These are phyloP conservation scores for Corythornis madagascariensis DNA, from an alignment of 2,113 vertebrate genomes.

Conservation along the genomic window DNA sequence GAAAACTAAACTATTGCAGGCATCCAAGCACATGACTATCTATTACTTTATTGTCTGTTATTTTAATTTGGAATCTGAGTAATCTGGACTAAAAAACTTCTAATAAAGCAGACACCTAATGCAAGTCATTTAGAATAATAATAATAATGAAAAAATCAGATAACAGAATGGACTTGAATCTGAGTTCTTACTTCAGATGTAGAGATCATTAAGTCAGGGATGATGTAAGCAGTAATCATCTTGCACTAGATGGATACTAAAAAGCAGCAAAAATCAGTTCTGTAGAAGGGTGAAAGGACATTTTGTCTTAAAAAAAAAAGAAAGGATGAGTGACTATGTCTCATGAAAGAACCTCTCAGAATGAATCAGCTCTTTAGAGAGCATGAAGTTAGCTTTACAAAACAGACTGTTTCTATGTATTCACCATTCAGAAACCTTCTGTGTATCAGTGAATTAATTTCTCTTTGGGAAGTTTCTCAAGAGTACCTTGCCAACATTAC, in stretches of 20 bases:
- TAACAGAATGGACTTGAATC: not conserved
- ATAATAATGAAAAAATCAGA: not conserved
- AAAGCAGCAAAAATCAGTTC: not conserved
- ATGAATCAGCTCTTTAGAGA: slow-evolving; percentile 21
- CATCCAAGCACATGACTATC: not conserved
- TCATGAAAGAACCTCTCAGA: not conserved
- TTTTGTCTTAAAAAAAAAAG: not conserved
- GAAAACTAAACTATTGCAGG: not conserved
- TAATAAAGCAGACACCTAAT: not conserved
- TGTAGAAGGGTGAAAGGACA: not conserved
- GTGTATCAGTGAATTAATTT: slow-evolving; percentile 25
- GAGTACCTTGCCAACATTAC: not conserved
- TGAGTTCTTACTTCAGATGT: not conserved
- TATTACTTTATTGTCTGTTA: not conserved
- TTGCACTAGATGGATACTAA: not conserved
- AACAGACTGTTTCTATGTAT: not conserved
- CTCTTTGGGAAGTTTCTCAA: not conserved
- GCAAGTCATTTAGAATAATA: not conserved
- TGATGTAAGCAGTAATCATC: not conserved
- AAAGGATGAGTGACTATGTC: not conserved
- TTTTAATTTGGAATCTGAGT: not conserved
- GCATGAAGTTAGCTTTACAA: not conserved
- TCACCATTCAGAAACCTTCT: not conserved
- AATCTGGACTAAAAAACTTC: not conserved
- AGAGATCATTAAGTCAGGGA: not conserved